phyloP scores from a whole-genome alignment of 2,797 vertebrate genomes.

The Urosaurus nigricauda region DNA sequence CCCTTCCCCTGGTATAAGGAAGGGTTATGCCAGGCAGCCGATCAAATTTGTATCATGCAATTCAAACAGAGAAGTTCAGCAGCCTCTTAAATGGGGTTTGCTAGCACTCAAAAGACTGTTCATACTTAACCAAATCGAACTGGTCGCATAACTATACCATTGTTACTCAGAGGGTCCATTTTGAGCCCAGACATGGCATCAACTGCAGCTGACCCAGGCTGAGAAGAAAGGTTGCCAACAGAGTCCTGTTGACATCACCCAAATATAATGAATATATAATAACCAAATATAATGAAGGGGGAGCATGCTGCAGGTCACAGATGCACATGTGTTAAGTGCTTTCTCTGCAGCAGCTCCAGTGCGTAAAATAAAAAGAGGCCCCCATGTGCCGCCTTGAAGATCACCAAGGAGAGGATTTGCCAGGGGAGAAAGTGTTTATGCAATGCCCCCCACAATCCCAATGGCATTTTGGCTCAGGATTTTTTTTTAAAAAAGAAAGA shows the following conservation, averaged over 20 bases:
- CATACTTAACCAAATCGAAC: conserved; percentile 23
- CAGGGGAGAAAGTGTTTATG: neutral
- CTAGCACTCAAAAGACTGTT: neutral
- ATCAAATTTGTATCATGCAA: neutral
- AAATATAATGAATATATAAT: too few relatives aligned
- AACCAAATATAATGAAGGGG: too few relatives aligned
- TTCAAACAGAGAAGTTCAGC: neutral
- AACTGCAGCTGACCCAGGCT: neutral
- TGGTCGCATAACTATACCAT: conserved; percentile 12
- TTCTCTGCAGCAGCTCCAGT: neutral
- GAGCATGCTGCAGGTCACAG: too few relatives aligned
- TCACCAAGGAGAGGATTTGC: neutral
- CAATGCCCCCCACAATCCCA: neutral
- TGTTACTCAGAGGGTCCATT: conserved; percentile 46
- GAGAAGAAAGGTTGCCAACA: neutral
- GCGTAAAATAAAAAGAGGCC: neutral
- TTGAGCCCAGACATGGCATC: neutral
- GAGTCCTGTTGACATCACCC: neutral
- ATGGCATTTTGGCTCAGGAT: neutral
- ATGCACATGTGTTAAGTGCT: neutral
- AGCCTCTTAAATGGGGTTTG: neutral
- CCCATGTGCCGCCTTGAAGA: neutral
- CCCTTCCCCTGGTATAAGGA: neutral
- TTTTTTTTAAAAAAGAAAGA: neutral
- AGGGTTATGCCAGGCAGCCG: neutral